Conservation (phyloP, 2,797 vertebrate species). For the Pogoniulus pusillus region DNA sequence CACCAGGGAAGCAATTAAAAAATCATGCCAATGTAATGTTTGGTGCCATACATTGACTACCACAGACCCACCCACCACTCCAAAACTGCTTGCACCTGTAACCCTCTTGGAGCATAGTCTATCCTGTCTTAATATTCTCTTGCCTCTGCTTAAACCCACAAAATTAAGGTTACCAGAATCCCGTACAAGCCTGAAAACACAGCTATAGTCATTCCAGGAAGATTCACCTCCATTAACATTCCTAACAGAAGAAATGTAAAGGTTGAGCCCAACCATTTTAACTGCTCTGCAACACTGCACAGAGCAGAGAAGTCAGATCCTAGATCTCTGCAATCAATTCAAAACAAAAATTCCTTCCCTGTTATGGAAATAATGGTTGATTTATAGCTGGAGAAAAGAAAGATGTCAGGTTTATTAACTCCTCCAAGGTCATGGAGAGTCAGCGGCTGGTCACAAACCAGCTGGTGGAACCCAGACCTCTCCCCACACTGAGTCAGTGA, state of each 20-base stretch:
- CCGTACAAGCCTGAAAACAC: background rate
- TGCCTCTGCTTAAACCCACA: background rate
- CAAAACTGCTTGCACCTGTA: background rate
- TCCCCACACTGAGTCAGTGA: rapidly evolving
- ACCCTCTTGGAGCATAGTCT: background rate
- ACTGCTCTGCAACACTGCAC: rapidly evolving
- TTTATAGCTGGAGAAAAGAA: background rate
- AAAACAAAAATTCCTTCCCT: background rate
- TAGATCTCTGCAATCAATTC: background rate
- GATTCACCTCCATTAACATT: background rate
- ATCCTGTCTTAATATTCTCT: background rate
- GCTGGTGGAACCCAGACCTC: background rate
- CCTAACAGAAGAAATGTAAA: background rate
- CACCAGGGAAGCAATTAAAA: background rate
- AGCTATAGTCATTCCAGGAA: background rate
- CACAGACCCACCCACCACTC: background rate
- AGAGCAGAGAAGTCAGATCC: background rate
- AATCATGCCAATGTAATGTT: background rate
- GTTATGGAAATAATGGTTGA: background rate
- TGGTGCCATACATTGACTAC: background rate
- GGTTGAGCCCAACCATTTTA: background rate
- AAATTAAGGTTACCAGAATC: background rate
- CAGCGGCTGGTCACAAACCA: background rate
- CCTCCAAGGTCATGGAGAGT: background rate
- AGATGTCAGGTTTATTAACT: background rate